A percentile compares a stretch with the other conserved stretches of the same genome.
Conservation (phyloP, 2,888 invertebrate species). For the Nephrotoma appendiculata region DNA sequence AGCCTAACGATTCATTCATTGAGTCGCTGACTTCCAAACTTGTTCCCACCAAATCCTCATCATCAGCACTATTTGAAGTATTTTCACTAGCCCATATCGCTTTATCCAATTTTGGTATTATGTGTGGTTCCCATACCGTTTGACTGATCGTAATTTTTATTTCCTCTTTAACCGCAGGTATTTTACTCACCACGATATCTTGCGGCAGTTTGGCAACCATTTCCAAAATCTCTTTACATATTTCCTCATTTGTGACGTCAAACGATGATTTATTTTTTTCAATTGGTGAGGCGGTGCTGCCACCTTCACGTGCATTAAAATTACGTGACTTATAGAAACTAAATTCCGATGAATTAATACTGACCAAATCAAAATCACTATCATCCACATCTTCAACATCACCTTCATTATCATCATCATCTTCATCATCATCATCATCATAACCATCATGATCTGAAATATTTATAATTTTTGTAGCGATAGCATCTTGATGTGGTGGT, state of each 20-base stretch:
- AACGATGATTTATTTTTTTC: neutral
- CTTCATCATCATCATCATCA: neutral
- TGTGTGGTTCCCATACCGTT: neutral
- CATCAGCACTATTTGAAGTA: neutral
- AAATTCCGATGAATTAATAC: neutral
- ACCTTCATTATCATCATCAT: conserved; percentile 1
- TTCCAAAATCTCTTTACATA: neutral
- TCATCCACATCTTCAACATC: neutral
- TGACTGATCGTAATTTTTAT: neutral
- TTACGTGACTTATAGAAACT: neutral
- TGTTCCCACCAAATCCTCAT: neutral
- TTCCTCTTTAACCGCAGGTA: neutral
- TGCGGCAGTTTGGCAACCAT: neutral
- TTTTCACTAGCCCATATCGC: neutral
- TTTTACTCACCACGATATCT: neutral
- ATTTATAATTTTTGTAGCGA: neutral
- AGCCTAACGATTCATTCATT: neutral
- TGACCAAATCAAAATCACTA: neutral
- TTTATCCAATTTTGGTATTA: neutral
- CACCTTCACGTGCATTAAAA: neutral
- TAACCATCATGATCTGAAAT: neutral
- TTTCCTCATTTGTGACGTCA: neutral
- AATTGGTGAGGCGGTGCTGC: neutral
- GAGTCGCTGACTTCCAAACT: neutral
- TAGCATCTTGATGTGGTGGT: neutral